Conservation (phyloP, 2,113 vertebrate species). For the Cottus gobio region DNA sequence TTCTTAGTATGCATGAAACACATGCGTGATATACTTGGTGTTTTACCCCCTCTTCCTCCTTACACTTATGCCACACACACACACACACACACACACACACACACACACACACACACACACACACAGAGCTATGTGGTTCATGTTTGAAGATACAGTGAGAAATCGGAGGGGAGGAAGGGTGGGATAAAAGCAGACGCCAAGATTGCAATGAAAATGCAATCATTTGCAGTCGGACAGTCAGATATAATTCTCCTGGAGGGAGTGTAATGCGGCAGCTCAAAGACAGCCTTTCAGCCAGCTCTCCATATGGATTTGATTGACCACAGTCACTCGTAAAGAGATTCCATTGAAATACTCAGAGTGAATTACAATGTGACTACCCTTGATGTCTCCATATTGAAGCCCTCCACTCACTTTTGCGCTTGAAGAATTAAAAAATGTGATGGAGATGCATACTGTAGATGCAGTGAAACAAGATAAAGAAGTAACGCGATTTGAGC, state of each 20-base stretch:
- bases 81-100: conserved; percentile 38
- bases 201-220: conserved; percentile 78
- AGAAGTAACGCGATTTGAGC: conserved; percentile 29
- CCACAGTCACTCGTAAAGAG: conserved; percentile 69
- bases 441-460: conserved; percentile 24
- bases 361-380: conserved; percentile 63
- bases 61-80: conserved; percentile 21
- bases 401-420: conserved; percentile 29
- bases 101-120: conserved; percentile 44
- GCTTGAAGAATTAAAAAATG: conserved; percentile 46
- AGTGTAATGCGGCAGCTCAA: conserved; percentile 62
- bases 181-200: conserved; percentile 69
- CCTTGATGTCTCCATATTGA: conserved; percentile 68
- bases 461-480: conserved; percentile 28
- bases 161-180: conserved; percentile 37
- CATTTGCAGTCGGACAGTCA: conserved; percentile 70
- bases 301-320: conserved; percentile 76
- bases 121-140: conserved; percentile 49
- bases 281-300: conserved; percentile 62
- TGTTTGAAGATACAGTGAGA: conserved; percentile 71
- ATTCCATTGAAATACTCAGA: conserved; percentile 66
- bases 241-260: conserved; percentile 69
- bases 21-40: conserved; percentile 28
- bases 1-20: conserved; percentile 68
- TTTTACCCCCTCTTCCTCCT: conserved; percentile 28